Conservation (phyloP, 2,888 invertebrate species). For the Eupeodes latifasciatus region DNA sequence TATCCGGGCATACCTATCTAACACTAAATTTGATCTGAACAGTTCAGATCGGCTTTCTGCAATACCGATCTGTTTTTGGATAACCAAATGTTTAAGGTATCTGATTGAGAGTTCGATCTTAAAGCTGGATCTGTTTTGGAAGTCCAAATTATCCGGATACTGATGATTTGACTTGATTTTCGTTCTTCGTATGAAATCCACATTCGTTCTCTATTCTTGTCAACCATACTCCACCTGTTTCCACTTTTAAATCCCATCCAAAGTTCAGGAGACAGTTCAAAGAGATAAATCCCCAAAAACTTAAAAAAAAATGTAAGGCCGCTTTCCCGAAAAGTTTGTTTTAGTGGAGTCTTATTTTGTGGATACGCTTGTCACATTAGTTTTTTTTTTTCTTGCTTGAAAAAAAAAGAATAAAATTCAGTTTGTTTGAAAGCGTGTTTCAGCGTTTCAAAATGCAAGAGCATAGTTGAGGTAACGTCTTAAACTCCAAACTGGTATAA, state of each 20-base stretch:
- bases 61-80: no score
- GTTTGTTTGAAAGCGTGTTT: constrained; percentile 22
- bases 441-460: constrained; percentile 27
- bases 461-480: constrained; percentile 29
- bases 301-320: constrained; percentile 14
- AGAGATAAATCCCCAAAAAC: constrained; percentile 50
- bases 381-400: background rate
- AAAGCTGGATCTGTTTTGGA: no score
- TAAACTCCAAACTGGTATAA: constrained; percentile 31
- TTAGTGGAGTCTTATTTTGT: constrained; percentile 62
- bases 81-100: no score
- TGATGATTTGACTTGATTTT: no score
- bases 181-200: no score
- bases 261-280: constrained; percentile 53
- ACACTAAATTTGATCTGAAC: no score
- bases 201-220: constrained; percentile 15
- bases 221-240: constrained; percentile 11
- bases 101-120: no score
- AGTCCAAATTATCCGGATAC: no score
- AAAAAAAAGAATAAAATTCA: background rate
- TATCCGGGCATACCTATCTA: no score
- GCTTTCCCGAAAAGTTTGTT: constrained; percentile 52
- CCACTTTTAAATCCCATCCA: constrained; percentile 24
- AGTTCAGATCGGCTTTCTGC: no score
- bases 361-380: constrained; percentile 67